Base-by-base conservation (phyloP, 2,113 vertebrate species). In the Urocolius indicus region DNA sequence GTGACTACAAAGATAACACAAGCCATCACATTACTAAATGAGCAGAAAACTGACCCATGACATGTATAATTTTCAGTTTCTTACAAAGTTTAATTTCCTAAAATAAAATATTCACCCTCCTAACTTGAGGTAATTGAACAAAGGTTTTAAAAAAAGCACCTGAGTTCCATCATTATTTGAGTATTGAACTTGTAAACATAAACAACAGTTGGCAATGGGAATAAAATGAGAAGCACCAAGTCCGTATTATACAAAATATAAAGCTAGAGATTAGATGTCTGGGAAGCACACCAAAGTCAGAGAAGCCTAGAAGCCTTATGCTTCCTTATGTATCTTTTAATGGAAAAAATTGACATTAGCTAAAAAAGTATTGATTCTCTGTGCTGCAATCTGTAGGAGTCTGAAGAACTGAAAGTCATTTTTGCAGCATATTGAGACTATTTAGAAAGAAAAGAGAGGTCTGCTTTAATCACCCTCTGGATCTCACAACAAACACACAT, bases 361-460 rank as follows among this genome's bases (percentile, higher is more conserved):
- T 75, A 72, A 86, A 90, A 93, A 90, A 61, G 19, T 57, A 97
- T 63, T 86, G 90, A 86, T 94, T 93, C 93, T 86, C 52, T 81
- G 21, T 55, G 79, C 61, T 75, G 51, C 67, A 78, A 68, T 81
- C 57, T 65, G 63, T 72, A 34, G 38, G 61, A 77, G 73, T 36
- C 79, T 72, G 45, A 84, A 71, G 45, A 80, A 80, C 0, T 74
- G 41, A 58, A 91, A 88, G 34, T 43, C 19, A 81, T 78, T 81
- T 95, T 65, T 94, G 45, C 48, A 72, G 69, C 45, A 92, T 23
- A 71, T 34, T 13, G 23, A 67, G 52, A 61, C 5, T 78, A 61
- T 69, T 90, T 86, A 46, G 90, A 84, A 91, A 81, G 22, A 92
- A 91, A 66, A 90, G 24, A 83, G 30, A 85, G 13, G 17, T 86